Conservation (phyloP, 2,888 invertebrate species). For the Phyllotreta striolata region DNA sequence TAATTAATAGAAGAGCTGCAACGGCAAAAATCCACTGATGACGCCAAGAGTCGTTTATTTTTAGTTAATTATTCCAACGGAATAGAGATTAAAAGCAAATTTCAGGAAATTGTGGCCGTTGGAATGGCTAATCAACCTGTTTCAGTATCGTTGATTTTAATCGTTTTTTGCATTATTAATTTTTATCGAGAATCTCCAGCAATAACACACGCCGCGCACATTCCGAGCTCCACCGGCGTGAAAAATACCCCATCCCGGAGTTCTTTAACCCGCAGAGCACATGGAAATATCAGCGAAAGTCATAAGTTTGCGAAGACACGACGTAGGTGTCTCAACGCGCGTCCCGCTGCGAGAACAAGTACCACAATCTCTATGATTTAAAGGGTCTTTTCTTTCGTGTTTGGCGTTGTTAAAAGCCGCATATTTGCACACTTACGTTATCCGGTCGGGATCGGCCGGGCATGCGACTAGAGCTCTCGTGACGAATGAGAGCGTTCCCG, state of each 20-base stretch:
- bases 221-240: too few relatives aligned
- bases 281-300: conserved; percentile 15
- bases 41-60: too few relatives aligned
- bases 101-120: too few relatives aligned
- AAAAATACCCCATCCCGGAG: conserved; percentile 2
- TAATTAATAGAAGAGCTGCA: too few relatives aligned
- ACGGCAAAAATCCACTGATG: too few relatives aligned
- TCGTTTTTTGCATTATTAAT: too few relatives aligned
- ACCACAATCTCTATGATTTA: conserved; percentile 32
- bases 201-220: conserved; percentile 7
- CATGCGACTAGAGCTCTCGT: conserved; percentile 14
- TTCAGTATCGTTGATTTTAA: too few relatives aligned
- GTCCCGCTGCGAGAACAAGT: conserved; percentile 35
- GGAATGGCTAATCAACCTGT: too few relatives aligned
- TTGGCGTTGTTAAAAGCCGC: conserved; percentile 30
- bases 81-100: too few relatives aligned
- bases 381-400: conserved; percentile 28
- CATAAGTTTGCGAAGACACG: conserved; percentile 34
- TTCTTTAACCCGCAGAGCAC: conserved; percentile 7
- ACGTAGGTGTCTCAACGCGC: conserved; percentile 32
- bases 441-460: conserved; percentile 3
- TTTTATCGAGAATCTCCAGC: neutral
- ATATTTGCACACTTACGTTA: conserved; percentile 22
- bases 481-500: conserved; percentile 2
- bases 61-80: too few relatives aligned